Conservation (phyloP, 2,113 vertebrate species). For the Colossoma macropomum region DNA sequence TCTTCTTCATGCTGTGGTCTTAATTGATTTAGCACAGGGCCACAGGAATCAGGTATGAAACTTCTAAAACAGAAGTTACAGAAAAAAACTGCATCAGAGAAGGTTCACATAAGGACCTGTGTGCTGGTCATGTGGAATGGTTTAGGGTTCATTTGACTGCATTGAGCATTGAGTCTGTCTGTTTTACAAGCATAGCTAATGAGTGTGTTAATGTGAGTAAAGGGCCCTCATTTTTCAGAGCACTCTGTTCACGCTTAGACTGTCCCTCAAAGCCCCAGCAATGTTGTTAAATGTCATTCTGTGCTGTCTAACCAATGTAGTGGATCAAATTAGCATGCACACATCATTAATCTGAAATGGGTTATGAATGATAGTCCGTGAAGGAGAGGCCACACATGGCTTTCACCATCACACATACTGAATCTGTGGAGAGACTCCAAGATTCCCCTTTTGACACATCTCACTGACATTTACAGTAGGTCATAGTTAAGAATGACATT, state of each 20-base stretch:
- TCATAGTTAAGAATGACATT: too few relatives aligned
- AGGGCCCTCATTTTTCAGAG: constrained; percentile 51
- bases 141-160: background rate
- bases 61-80: background rate
- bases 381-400: constrained; percentile 46
- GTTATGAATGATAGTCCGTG: constrained; percentile 49
- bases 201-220: constrained; percentile 53
- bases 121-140: background rate
- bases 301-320: constrained; percentile 44
- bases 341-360: constrained; percentile 64
- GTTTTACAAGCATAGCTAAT: constrained; percentile 39
- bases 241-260: constrained; percentile 28
- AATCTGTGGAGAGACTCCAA: background rate
- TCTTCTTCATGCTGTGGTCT: too few relatives aligned
- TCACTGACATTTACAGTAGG: too few relatives aligned
- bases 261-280: constrained; percentile 39
- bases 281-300: constrained; percentile 57
- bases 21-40: background rate
- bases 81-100: background rate
- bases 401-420: constrained; percentile 14
- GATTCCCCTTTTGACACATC: background rate
- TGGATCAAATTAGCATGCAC: constrained; percentile 65
- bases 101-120: background rate
- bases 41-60: background rate
- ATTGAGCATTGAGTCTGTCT: background rate